Conservation (phyloP, 2,888 invertebrate species). For the Ochlodes sylvanus region DNA sequence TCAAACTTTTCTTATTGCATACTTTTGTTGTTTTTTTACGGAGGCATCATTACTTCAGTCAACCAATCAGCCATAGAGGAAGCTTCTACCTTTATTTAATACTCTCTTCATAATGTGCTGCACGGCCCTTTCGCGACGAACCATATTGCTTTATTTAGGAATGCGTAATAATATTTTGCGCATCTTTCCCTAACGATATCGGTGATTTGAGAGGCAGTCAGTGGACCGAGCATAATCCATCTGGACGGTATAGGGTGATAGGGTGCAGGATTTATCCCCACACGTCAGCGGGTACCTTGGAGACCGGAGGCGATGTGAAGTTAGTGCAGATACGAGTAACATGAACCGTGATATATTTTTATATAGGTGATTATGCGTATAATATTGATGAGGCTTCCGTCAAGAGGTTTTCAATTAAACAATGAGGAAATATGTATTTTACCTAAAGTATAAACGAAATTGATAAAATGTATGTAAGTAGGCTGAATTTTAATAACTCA, state of each 20-base stretch:
- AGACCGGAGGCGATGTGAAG: constrained; percentile 27
- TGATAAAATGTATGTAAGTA: no score
- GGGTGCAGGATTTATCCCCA: constrained; percentile 30
- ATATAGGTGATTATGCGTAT: no score
- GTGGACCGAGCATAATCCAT: constrained; percentile 35
- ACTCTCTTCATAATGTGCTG: constrained; percentile 6
- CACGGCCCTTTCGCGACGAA: constrained; percentile 10
- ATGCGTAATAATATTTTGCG: constrained; percentile 24
- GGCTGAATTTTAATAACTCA: no score
- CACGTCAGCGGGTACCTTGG: constrained; percentile 23
- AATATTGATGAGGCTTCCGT: no score
- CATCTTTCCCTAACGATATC: constrained; percentile 31
- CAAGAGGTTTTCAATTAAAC: no score
- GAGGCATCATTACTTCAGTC: neutral
- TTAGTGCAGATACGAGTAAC: constrained; percentile 4
- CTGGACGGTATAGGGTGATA: constrained; percentile 30
- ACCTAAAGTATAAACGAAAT: no score
- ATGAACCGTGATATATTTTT: neutral
- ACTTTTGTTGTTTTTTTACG: neutral
- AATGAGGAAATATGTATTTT: no score
- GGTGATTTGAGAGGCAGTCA: constrained; percentile 31
- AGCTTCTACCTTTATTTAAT: neutral
- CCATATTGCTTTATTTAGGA: constrained; percentile 30
- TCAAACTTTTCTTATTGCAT: no score
- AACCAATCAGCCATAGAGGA: neutral